Evolutionary conservation across 2,797 vertebrate species (phyloP).

Genomic region (Harpagifer antarcticus): DNA sequence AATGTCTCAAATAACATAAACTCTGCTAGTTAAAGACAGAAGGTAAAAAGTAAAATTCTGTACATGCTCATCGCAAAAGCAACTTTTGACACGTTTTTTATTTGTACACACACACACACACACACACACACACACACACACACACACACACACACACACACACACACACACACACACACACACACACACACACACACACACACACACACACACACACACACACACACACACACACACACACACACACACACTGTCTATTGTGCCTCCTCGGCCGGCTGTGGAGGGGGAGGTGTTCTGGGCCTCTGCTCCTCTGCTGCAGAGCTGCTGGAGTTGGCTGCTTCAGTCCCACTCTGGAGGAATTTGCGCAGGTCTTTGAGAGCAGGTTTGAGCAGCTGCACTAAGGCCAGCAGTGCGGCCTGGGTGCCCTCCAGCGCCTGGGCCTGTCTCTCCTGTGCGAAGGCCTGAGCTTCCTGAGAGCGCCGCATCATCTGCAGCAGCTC

Average conservation of each 20-base stretch:
- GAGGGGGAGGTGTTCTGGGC: conserved; percentile 57
- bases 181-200: not conserved
- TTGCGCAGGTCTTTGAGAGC: conserved; percentile 95
- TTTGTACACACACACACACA: not conserved
- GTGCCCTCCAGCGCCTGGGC: conserved; percentile 96
- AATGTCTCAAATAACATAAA: conserved; percentile 24
- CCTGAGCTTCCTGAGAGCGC: conserved; percentile 95
- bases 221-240: conserved; percentile 16
- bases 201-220: conserved; percentile 34
- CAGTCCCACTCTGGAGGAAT: conserved; percentile 90
- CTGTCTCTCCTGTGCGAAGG: conserved; percentile 95
- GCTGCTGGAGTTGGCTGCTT: conserved; percentile 68
- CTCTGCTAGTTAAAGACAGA: not conserved
- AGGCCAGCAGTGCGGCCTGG: conserved; percentile 92
- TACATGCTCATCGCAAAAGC: conserved; percentile 47
- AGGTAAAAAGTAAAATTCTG: conserved; percentile 21
- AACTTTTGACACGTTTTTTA: conserved; percentile 25
- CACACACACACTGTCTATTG: conserved; percentile 56
- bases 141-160: not conserved
- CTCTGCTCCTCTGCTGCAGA: conserved; percentile 71
- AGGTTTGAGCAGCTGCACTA: conserved; percentile 95
- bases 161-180: too few relatives aligned
- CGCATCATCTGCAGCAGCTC: conserved; percentile 96
- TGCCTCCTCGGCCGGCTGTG: conserved; percentile 68
- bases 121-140: not conserved